These are phyloP conservation scores for Cantharis nigra DNA, from an alignment of 2,888 invertebrate species.

Conservation along the genomic window DNA sequence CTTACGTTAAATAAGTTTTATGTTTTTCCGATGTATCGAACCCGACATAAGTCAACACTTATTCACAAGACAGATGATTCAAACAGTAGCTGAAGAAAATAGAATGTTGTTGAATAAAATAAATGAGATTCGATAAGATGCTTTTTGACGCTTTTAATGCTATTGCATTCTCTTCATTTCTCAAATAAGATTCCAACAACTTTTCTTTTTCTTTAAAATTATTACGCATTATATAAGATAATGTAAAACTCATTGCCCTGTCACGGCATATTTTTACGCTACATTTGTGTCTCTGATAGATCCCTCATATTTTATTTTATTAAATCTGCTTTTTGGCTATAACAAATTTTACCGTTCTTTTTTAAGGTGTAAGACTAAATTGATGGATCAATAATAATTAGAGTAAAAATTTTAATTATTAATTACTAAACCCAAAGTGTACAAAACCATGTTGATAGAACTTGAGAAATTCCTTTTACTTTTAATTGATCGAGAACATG, in stretches of 20 bases:
- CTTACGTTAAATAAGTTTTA: constrained; percentile 2
- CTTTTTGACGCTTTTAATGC: neutral
- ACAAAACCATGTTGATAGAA: no score
- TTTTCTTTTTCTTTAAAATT: neutral
- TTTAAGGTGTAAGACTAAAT: no score
- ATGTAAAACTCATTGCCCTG: neutral
- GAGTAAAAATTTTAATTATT: no score
- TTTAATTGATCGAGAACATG: no score
- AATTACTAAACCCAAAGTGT: no score
- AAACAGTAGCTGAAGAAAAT: neutral
- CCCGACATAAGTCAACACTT: constrained; percentile 3
- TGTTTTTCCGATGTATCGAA: constrained; percentile 7
- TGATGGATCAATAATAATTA: no score
- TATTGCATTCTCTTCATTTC: neutral
- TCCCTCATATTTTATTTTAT: neutral
- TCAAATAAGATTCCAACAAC: neutral
- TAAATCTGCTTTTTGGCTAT: neutral
- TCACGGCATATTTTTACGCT: neutral
- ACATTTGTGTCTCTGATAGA: neutral
- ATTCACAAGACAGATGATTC: constrained; percentile 9
- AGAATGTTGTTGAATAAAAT: constrained; percentile 6
- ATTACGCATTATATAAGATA: neutral
- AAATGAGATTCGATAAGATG: constrained; percentile 1
- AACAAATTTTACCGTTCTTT: no score
- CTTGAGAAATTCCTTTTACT: no score